phyloP scores from a whole-genome alignment of 2,888 invertebrate genomes.

The Dendrolimus houi region DNA sequence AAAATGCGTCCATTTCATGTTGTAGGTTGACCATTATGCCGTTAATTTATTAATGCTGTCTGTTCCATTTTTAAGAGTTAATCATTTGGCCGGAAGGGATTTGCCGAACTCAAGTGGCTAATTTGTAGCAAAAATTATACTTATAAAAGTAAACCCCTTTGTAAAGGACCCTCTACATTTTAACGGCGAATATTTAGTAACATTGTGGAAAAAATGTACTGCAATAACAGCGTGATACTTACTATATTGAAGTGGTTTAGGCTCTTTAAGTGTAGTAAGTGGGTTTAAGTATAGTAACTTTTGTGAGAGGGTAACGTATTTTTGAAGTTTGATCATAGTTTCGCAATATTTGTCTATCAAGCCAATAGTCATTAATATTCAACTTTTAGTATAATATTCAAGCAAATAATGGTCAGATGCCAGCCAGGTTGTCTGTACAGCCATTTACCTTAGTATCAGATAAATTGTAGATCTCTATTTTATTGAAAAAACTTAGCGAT shows the following conservation, averaged over 20 bases:
- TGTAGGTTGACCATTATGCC: no score
- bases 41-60: constrained; percentile 7
- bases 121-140: constrained; percentile 56
- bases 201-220: constrained; percentile 40
- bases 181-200: constrained; percentile 47
- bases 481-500: no score
- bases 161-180: constrained; percentile 30
- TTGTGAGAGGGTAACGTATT: background rate
- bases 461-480: no score
- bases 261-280: no score
- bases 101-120: constrained; percentile 65
- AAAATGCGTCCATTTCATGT: no score
- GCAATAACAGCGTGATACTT: constrained; percentile 30
- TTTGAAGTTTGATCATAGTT: background rate
- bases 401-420: no score
- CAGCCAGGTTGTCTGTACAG: no score
- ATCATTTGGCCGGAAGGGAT: constrained; percentile 43
- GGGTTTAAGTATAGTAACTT: background rate
- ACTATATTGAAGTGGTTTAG: background rate
- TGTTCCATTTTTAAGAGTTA: constrained; percentile 24
- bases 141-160: constrained; percentile 33
- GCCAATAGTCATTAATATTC: no score
- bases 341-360: no score
- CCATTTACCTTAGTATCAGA: no score
- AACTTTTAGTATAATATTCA: no score